These are phyloP conservation scores for Labrus mixtus DNA, from an alignment of 2,113 vertebrate species.

Conservation along the genomic window DNA sequence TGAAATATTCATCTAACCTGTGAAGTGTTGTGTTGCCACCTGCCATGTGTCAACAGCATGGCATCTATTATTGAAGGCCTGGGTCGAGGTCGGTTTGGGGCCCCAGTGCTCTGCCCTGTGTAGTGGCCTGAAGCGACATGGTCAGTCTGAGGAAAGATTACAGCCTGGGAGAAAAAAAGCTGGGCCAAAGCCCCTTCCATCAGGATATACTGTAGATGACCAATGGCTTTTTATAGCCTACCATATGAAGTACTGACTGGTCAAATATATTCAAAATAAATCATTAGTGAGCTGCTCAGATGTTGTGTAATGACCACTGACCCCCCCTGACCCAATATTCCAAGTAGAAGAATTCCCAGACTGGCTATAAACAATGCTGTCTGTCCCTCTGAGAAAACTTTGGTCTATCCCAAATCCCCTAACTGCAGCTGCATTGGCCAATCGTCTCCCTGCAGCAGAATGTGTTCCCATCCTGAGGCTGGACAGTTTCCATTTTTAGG, in stretches of 20 bases:
- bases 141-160: constrained; percentile 62
- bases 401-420: constrained; percentile 66
- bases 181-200: constrained; percentile 20
- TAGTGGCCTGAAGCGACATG: constrained; percentile 57
- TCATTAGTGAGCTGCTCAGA: constrained; percentile 9
- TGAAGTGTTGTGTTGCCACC: constrained; percentile 83
- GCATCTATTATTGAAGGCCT: constrained; percentile 82
- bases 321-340: constrained; percentile 11
- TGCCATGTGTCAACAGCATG: constrained; percentile 79
- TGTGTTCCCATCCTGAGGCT: constrained; percentile 58
- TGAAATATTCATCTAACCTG: constrained; percentile 84
- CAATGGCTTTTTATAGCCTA: neutral
- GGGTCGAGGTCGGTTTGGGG: constrained; percentile 69
- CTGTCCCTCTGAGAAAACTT: constrained; percentile 48
- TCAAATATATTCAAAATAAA: constrained; percentile 27
- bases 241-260: constrained; percentile 22
- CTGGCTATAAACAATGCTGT: constrained; percentile 42
- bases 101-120: constrained; percentile 57
- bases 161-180: constrained; percentile 49
- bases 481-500: constrained; percentile 58
- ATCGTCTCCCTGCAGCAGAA: constrained; percentile 43
- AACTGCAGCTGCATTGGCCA: constrained; percentile 32
- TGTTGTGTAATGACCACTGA: constrained; percentile 20
- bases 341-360: constrained; percentile 42
- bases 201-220: constrained; percentile 10